These are phyloP conservation scores for Eubasilissa splendida DNA, from an alignment of 2,888 invertebrate genomes.

Conservation along the genomic window DNA sequence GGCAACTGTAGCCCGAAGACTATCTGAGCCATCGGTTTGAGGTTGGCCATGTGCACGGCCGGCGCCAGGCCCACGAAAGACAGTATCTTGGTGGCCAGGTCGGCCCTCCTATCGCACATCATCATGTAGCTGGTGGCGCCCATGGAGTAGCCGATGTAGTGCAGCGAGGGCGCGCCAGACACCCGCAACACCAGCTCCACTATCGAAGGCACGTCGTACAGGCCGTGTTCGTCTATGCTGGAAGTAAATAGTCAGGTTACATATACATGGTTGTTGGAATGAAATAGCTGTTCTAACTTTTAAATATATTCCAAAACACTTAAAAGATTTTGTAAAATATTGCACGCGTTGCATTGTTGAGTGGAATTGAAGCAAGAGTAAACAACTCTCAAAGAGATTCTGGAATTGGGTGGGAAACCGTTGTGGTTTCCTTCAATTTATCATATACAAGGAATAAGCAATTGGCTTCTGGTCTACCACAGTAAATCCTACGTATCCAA, in stretches of 20 bases:
- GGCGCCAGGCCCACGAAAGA: conserved; percentile 73
- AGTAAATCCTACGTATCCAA: no score
- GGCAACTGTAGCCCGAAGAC: conserved; percentile 32
- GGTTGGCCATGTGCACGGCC: conserved; percentile 68
- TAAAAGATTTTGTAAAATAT: no score
- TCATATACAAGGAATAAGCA: no score
- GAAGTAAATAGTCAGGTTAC: conserved; percentile 52
- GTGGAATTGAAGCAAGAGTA: no score
- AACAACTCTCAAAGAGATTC: no score
- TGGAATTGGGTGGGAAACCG: no score
- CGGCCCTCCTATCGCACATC: conserved; percentile 71
- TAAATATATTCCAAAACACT: no score
- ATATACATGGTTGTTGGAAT: no score
- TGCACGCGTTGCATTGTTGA: no score
- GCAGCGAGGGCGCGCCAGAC: conserved; percentile 65
- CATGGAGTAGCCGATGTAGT: conserved; percentile 76
- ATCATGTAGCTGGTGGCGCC: conserved; percentile 74
- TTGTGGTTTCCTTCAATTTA: no score
- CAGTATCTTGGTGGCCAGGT: conserved; percentile 71
- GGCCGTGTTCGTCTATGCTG: conserved; percentile 75
- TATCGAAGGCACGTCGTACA: conserved; percentile 73
- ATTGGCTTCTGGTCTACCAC: no score
- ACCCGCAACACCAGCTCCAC: conserved; percentile 70
- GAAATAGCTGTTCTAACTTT: no score
- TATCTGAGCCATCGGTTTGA: conserved; percentile 60